Conservation (phyloP, 2,113 vertebrate genomes). For the Apteryx owenii region DNA sequence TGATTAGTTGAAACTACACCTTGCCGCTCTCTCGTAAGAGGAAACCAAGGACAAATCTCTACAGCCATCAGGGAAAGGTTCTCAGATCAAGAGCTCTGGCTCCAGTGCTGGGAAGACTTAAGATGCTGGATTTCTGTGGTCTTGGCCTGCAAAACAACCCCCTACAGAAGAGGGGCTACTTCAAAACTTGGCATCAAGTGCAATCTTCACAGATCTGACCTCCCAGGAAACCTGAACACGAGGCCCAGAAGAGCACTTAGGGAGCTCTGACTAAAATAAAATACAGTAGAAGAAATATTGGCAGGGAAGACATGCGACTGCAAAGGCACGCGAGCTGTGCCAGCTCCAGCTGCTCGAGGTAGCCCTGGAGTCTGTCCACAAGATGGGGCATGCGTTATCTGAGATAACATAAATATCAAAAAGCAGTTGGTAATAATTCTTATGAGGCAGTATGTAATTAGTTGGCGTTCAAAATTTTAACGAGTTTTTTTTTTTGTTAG, state of each 20-base stretch:
- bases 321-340: fast-evolving
- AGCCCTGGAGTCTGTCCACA: background rate
- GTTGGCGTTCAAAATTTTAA: background rate
- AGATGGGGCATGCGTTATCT: background rate
- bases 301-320: background rate
- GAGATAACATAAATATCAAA: background rate
- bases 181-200: background rate
- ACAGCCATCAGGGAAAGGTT: background rate
- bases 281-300: background rate
- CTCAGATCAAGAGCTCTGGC: background rate
- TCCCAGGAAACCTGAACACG: background rate
- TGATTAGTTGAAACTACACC: background rate
- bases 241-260: background rate
- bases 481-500: background rate
- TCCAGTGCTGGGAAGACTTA: background rate
- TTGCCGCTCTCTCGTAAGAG: background rate
- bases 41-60: background rate
- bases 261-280: background rate
- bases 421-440: background rate
- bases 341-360: fast-evolving
- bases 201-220: background rate
- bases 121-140: background rate
- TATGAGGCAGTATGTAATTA: background rate
- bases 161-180: background rate
- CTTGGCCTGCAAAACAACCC: background rate